These are phyloP conservation scores for Sylvia atricapilla DNA, from an alignment of 2,113 vertebrate genomes.

Conservation along the genomic window DNA sequence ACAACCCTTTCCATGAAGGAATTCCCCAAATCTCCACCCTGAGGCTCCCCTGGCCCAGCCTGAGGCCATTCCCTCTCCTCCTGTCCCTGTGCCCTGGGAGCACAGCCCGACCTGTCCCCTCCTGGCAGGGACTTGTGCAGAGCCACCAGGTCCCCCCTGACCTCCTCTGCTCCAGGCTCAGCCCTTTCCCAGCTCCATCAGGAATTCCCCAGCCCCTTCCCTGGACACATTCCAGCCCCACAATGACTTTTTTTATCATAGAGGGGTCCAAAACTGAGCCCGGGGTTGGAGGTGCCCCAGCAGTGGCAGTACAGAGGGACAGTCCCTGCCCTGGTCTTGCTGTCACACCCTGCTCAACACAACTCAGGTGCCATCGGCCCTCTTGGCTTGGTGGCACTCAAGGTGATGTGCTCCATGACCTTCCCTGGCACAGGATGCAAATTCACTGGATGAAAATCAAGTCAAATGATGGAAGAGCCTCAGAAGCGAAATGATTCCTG, in stretches of 20 bases:
- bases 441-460: neutral
- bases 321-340: neutral
- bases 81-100: neutral
- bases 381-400: neutral
- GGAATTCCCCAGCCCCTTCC: neutral
- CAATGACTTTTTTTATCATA: neutral
- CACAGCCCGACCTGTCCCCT: neutral
- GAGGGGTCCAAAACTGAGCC: rapidly evolving
- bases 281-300: neutral
- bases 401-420: neutral
- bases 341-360: neutral
- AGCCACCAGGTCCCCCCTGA: neutral
- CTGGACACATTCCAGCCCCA: neutral
- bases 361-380: neutral
- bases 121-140: neutral
- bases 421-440: neutral
- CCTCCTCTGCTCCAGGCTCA: neutral
- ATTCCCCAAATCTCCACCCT: rapidly evolving
- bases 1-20: rapidly evolving
- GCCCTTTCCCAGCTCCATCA: neutral
- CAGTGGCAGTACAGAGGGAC: neutral
- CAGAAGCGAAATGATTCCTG: neutral
- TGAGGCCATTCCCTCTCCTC: neutral
- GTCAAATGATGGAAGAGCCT: neutral
- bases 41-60: rapidly evolving